Evolutionary conservation across 2,888 invertebrate species (phyloP), one percentile per base, ranked within the genome.

Genomic region (Platycnemis pennipes): DNA sequence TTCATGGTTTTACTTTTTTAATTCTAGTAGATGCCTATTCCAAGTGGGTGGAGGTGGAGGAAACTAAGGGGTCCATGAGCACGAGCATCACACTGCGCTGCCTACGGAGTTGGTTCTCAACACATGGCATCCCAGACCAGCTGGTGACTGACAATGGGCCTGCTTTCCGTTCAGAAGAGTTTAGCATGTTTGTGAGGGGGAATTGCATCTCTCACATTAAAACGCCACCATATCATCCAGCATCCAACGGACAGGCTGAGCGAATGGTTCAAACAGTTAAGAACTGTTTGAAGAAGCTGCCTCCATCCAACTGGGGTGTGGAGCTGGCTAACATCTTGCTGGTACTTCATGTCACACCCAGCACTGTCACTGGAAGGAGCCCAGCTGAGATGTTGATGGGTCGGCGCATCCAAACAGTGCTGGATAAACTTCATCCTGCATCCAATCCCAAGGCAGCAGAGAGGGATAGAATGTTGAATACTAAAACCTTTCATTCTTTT

Each of bases 171-270:
- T 85, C 44, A 44, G 85, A 85, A 42, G 2, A 85, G 19, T 85
- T 85, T 31, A 13, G 31, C 31, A 22, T 42, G 37, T 85, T 37
- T 85, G 85, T 42, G 42, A 85, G 42, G 44, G 22, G 22, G 85
- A 85, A 85, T 85, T 85, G 16, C 85, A 44, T 85, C 44, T 42
- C 85, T 22, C 85, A 85, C 44, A 85, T 85, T 85, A 85, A 85
- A 85, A 44, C 13, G 7, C 19, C 85, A 85, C 85, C 85, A 37
- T 95, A 95, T 88, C 95, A 95, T 94, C 95, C 95, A 88, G 69
- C 95, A 19, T 94, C 95, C 22, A 95, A 95, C 94, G 95, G 95
- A n/a, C n/a, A n/a, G n/a, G n/a, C n/a, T n/a, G n/a, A n/a, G n/a
- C n/a, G n/a, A n/a, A n/a, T n/a, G n/a, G 95, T 95, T 19, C 95